A percentile compares a stretch with the other conserved stretches of the same genome.
Conservation (phyloP, 2,888 invertebrate species). For the Dioctria linearis region DNA sequence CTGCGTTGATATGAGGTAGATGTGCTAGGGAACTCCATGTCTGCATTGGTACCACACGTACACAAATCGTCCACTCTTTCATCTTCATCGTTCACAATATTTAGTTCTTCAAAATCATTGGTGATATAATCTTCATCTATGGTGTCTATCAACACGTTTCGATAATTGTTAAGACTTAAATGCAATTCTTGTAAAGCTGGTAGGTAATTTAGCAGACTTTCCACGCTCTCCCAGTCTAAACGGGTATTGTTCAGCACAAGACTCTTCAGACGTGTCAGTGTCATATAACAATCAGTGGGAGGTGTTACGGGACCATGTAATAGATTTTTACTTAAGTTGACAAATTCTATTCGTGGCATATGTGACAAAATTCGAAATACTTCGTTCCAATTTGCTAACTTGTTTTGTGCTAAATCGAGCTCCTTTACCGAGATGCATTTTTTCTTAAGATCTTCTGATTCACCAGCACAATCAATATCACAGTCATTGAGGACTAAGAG, state of each 20-base stretch:
- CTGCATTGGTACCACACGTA: constrained; percentile 31
- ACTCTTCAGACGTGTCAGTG: constrained; percentile 78
- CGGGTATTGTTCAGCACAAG: constrained; percentile 91
- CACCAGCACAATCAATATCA: constrained; percentile 91
- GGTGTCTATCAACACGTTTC: constrained; percentile 79
- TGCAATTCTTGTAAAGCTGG: constrained; percentile 92
- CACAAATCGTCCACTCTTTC: constrained; percentile 46
- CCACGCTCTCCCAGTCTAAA: constrained; percentile 88
- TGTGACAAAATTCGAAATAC: constrained; percentile 89
- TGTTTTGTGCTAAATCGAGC: constrained; percentile 94
- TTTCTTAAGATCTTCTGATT: constrained; percentile 82
- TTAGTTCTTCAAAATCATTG: constrained; percentile 33
- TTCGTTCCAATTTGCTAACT: constrained; percentile 90
- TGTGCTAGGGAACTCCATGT: constrained; percentile 13
- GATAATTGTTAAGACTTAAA: constrained; percentile 91
- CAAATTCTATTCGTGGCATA: constrained; percentile 90
- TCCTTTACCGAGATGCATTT: constrained; percentile 94
- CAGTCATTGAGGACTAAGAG: constrained; percentile 91
- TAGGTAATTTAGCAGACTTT: constrained; percentile 81
- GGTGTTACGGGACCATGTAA: constrained; percentile 79
- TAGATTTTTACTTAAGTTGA: constrained; percentile 93
- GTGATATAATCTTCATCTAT: constrained; percentile 62
- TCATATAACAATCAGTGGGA: constrained; percentile 67
- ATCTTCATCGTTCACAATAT: constrained; percentile 42
- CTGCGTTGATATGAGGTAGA: constrained; percentile 55